These are phyloP conservation scores for Brachionus asplanchnoidis DNA, from an alignment of 1,140 invertebrate species.

Conservation along the genomic window DNA sequence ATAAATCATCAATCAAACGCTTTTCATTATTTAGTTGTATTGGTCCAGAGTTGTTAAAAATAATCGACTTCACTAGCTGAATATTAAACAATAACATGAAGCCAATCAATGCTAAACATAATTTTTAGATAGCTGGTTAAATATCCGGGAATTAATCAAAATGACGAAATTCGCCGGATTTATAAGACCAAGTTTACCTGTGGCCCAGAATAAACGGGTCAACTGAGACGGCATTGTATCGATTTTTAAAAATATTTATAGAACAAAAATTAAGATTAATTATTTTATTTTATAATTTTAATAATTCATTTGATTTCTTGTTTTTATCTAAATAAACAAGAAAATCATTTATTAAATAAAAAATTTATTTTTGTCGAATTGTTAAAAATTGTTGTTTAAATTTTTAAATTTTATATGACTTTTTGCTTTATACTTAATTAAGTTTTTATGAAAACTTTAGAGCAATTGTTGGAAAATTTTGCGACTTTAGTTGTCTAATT, in stretches of 20 bases:
- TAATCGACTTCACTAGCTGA: background rate
- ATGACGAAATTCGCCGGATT: background rate
- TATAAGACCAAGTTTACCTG: background rate
- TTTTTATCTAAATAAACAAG: background rate
- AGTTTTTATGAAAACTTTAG: background rate
- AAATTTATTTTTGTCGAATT: background rate
- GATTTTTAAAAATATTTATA: background rate
- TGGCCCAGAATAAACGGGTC: background rate
- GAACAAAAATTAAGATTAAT: background rate
- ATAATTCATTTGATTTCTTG: background rate
- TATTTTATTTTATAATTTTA: background rate
- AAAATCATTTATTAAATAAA: background rate
- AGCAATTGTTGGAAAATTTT: background rate
- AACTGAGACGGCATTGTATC: background rate
- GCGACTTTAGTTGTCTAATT: background rate
- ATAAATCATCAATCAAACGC: conserved; percentile 52
- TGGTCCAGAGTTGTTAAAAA: background rate
- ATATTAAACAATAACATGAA: background rate
- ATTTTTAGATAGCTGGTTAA: background rate
- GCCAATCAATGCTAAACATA: background rate
- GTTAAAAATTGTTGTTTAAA: too few relatives aligned
- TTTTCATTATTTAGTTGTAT: conserved; percentile 49
- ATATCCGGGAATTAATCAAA: background rate
- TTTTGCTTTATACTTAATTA: background rate
- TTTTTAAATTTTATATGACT: too few relatives aligned